Evolutionary conservation across 2,888 invertebrate genomes (phyloP).

Genomic region (Hypercompe scribonia): DNA sequence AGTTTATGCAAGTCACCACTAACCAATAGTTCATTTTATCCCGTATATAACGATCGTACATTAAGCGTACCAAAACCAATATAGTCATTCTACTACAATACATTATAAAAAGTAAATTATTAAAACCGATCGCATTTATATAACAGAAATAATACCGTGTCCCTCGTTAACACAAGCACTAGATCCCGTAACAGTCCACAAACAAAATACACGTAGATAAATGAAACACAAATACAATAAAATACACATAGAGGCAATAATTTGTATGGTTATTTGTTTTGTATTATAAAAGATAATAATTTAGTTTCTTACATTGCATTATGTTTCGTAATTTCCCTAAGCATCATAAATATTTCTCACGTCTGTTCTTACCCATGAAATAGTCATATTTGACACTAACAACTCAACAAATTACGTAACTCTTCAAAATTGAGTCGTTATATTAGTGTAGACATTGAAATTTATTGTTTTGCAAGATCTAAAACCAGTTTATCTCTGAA

Average conservation of each 20-base stretch:
- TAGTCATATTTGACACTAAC: neutral
- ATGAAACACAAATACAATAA: no score
- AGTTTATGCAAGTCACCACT: no score
- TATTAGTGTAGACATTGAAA: neutral
- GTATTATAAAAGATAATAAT: neutral
- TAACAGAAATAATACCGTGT: no score
- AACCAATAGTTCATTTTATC: no score
- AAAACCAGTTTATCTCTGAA: constrained; percentile 2
- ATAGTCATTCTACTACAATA: no score
- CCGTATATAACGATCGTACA: no score
- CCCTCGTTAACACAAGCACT: no score
- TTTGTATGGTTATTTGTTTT: neutral
- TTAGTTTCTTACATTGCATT: neutral
- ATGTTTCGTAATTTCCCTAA: neutral
- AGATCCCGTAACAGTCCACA: no score
- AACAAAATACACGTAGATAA: neutral
- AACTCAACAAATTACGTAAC: neutral
- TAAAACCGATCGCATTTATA: no score
- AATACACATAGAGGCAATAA: neutral
- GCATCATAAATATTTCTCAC: neutral
- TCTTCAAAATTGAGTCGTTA: neutral
- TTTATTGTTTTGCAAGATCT: neutral
- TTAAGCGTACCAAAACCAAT: no score
- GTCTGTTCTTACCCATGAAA: neutral
- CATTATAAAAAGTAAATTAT: no score